These are phyloP conservation scores for Zosterops lateralis DNA, from an alignment of 2,113 vertebrate genomes.

Conservation along the genomic window DNA sequence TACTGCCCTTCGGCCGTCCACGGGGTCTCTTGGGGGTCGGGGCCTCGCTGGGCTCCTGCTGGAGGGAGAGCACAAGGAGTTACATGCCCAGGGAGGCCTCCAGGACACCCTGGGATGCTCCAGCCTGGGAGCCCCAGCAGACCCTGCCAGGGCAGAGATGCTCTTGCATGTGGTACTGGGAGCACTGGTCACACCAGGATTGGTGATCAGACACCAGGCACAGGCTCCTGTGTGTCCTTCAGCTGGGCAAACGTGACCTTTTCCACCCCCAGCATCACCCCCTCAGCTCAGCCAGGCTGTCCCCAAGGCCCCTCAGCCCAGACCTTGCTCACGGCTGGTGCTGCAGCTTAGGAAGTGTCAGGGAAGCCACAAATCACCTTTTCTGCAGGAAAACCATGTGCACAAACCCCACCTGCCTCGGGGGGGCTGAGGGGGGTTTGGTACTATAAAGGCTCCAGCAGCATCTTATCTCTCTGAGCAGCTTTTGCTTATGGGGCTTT, in stretches of 20 bases:
- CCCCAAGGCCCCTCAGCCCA: rapidly evolving
- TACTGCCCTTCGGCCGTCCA: constrained; percentile 94
- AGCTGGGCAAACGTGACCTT: neutral
- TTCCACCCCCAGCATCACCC: neutral
- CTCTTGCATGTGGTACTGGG: neutral
- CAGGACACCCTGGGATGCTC: rapidly evolving
- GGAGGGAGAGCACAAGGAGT: constrained; percentile 8
- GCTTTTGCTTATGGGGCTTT: constrained; percentile 63
- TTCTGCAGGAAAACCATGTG: neutral
- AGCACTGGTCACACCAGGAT: neutral
- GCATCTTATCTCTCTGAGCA: constrained; percentile 58
- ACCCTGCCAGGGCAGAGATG: neutral
- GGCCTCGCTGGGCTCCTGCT: constrained; percentile 90
- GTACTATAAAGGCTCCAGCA: neutral
- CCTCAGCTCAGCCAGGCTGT: rapidly evolving
- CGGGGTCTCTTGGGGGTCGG: constrained; percentile 92
- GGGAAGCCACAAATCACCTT: neutral
- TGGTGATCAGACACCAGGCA: rapidly evolving
- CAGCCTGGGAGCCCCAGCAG: rapidly evolving
- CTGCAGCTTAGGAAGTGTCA: rapidly evolving
- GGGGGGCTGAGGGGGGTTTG: neutral
- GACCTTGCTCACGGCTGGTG: rapidly evolving
- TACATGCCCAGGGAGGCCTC: rapidly evolving
- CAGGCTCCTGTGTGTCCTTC: neutral
- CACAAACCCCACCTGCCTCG: neutral